Base-by-base conservation (phyloP, 2,888 invertebrate species). In the Listrodromus nycthemerus region DNA sequence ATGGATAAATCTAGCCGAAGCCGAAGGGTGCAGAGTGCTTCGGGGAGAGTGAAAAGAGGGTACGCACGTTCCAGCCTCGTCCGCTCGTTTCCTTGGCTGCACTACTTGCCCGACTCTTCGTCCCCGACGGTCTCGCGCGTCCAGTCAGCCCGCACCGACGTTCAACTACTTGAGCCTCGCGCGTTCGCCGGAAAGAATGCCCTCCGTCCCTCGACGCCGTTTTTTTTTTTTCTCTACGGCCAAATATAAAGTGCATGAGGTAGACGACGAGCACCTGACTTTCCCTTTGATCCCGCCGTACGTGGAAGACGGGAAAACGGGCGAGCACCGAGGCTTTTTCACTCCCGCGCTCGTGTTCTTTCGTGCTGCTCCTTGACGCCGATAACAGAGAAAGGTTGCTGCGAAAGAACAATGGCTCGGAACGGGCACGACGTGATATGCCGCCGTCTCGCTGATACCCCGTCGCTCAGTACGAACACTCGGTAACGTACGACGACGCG, bases 121-220 rank as follows among this genome's bases (percentile, higher is more conserved):
- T 45, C 48, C 82, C 65, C 66, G 24, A 19, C 70, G 65, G 65
- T 71, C 73, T 75, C 67, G 63, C 41, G 67, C 67, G 69, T 78
- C 73, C 73, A 63, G 83, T 83, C 76, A 30, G 58, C 65, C 69
- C 52, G 76, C 66, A 66, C 80, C 79, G 74, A 83, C 71, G 83
- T 55, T 83, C 75, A 80, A 76, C 83, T 76, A 83, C 80, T 83
- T 73, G 83, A 83, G 80, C 61, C 71, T 80, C 75, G 58, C 48
- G 79, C 70, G 50, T 76, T 80, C 61, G 75, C 80, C 73, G 76
- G 71, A 76, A 58, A 83, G 75, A 80, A 80, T 80, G 83, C 80
- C 76, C 71, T 80, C 67, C 41, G 41, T 41, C 41, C 41, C 41
- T 41, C 41, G 13, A 13, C 41, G 41, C 2, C 41, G 10, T 24